phyloP scores from a whole-genome alignment of 2,113 vertebrate species.

The Chamaea fasciata region DNA sequence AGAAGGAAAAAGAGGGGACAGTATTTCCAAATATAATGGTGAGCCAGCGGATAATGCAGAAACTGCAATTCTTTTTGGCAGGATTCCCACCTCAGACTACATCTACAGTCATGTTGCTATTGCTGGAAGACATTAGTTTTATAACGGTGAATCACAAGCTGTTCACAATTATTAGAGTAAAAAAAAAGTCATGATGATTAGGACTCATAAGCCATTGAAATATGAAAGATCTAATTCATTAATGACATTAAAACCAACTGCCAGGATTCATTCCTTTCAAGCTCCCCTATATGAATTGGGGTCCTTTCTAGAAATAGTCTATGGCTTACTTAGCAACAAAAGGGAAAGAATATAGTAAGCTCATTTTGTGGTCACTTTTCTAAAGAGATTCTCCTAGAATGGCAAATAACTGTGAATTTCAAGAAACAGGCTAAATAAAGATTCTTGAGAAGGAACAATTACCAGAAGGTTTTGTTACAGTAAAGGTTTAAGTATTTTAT shows the following conservation, averaged over 20 bases:
- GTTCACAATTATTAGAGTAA: not conserved
- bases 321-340: not conserved
- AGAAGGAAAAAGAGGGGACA: not conserved
- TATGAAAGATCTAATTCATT: not conserved
- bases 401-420: not conserved
- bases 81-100: not conserved
- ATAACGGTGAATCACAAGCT: not conserved
- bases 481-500: not conserved
- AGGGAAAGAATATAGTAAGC: not conserved
- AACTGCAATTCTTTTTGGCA: not conserved
- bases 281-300: not conserved
- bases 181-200: not conserved
- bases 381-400: not conserved
- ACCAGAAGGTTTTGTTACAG: not conserved
- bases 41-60: not conserved
- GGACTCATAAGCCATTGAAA: not conserved
- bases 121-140: constrained; percentile 11
- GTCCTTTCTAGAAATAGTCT: not conserved
- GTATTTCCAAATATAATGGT: not conserved
- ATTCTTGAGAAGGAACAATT: not conserved
- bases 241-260: not conserved
- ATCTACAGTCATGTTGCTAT: not conserved
- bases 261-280: not conserved
- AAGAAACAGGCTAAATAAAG: not conserved
- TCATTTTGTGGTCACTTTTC: not conserved